Evolutionary conservation across 2,888 invertebrate species (phyloP), one percentile per base, ranked within the genome.

Genomic region (Ichneumon xanthorius): DNA sequence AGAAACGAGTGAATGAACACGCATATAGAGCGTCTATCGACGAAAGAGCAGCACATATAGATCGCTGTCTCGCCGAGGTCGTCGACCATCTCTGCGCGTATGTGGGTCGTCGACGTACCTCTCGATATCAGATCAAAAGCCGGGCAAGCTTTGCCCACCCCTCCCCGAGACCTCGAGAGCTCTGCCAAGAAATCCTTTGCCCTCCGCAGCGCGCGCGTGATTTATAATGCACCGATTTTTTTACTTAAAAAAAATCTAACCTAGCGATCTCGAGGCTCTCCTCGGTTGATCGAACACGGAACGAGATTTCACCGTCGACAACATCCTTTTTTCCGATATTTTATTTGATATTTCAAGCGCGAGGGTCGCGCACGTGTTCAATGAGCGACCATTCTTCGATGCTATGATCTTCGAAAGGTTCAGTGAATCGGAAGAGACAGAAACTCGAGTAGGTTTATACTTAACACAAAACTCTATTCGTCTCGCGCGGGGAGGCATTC

Each of bases 101-200:
- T 70, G 58, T 79, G 71, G 79, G 71, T 79, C 79, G 71, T 50
- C 78, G 68, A n/a, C 48, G 78, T 37, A 61, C 67, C 68, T 65
- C 82, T 78, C 78, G 50, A 75, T 81, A 78, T 82, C 73, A 73
- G 78, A 82, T 82, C 68, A 73, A 82, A 82, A 70, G 37, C 37
- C 77, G 67, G n/a, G 67, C 58, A 73, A 14, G 53, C 26, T 37
- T 79, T 48, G 30, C 30, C 30, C 61, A 6, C 22, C 16, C 30
- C 26, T 16, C 6, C 61, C 26, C 61, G 14, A 30, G n/a, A 40
- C 45, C 61, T 75, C 75, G 58, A 61, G 33, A 75, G 48, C 45
- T 61, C 63, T 48, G 61, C 48, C 61, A 63, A 75, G 63, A 63
- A 61, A 63, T 75, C 26, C 63, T 75, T 63, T 33, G n/a, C 63